These are phyloP conservation scores for Aphis gossypii DNA, from an alignment of 1,140 invertebrate genomes.

Conservation along the genomic window DNA sequence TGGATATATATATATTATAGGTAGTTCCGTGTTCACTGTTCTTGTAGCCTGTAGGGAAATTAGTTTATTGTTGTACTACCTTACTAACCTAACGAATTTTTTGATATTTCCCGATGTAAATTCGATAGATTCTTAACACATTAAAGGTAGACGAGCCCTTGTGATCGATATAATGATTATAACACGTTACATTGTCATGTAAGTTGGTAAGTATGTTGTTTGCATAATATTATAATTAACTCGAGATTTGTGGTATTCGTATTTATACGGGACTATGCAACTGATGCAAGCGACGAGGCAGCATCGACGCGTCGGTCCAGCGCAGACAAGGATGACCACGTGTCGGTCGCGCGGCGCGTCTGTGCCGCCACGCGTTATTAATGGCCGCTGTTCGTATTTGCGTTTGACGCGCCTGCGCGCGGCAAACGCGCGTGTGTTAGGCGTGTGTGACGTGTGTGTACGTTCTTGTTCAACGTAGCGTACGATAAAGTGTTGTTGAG, in stretches of 20 bases:
- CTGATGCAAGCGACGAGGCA: not conserved
- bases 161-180: not conserved
- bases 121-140: not conserved
- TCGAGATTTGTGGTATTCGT: not conserved
- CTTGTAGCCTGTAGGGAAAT: not conserved
- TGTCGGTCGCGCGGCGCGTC: slow-evolving; percentile 24
- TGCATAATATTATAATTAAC: not conserved
- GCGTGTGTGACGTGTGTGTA: not conserved
- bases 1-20: not conserved
- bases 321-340: slow-evolving; percentile 42
- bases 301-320: not conserved
- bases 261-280: slow-evolving; percentile 3
- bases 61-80: not conserved
- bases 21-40: not conserved
- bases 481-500: slow-evolving; percentile 34
- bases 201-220: not conserved
- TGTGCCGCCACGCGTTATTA: slow-evolving; percentile 22
- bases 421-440: not conserved
- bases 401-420: not conserved
- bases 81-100: not conserved
- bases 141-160: not conserved
- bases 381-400: not conserved
- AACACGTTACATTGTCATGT: not conserved
- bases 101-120: not conserved
- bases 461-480: not conserved